phyloP scores from a whole-genome alignment of 2,888 invertebrate species.

The Drosophila mayaguana region DNA sequence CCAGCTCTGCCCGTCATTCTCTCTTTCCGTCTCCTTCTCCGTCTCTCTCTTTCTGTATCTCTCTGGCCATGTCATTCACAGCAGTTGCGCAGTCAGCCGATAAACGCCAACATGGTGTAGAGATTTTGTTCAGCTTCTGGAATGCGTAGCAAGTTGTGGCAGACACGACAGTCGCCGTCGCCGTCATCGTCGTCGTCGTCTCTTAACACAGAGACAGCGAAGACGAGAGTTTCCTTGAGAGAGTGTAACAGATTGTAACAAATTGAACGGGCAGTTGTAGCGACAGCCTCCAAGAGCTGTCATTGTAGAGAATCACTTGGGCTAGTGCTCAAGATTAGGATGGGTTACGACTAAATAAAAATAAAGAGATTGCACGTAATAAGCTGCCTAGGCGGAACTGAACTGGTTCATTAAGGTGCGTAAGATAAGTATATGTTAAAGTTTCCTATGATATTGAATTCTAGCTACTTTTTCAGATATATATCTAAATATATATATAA shows the following conservation, averaged over 20 bases:
- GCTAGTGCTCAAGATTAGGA: conserved; percentile 34
- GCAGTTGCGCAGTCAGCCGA: conserved; percentile 61
- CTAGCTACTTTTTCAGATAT: background rate
- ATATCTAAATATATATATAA: too few species aligned
- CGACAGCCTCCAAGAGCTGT: conserved; percentile 62
- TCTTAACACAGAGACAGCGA: conserved; percentile 55
- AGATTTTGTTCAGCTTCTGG: conserved; percentile 84
- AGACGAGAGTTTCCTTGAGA: conserved; percentile 28
- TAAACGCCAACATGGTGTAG: conserved; percentile 81
- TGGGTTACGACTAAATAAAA: conserved; percentile 2
- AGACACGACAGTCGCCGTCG: conserved; percentile 53
- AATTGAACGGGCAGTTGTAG: conserved; percentile 75
- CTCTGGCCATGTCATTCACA: conserved; percentile 55
- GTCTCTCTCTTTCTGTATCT: conserved; percentile 19
- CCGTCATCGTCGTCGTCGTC: conserved; percentile 12
- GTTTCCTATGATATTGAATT: too few species aligned
- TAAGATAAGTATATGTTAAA: too few species aligned
- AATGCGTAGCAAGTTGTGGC: conserved; percentile 81
- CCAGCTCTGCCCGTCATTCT: conserved; percentile 18
- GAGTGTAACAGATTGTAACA: conserved; percentile 73
- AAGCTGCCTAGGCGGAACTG: conserved; percentile 1
- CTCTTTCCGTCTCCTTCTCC: conserved; percentile 15
- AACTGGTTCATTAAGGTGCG: too few species aligned
- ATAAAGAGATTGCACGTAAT: background rate
- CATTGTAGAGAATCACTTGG: conserved; percentile 13